phyloP scores from a whole-genome alignment of 2,888 invertebrate species.

The Agrotis ipsilon region DNA sequence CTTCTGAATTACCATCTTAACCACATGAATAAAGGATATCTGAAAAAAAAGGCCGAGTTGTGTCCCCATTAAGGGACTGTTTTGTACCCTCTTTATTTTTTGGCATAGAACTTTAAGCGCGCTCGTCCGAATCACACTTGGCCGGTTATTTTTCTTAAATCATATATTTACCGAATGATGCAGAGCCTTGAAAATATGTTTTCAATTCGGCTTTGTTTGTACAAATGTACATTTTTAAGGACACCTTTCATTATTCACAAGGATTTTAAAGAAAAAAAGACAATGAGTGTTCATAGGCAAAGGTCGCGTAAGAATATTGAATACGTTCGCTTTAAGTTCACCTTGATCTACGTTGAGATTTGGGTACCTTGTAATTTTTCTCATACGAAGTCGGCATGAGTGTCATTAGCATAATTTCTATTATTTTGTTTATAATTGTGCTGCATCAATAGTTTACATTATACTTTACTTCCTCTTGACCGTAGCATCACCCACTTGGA shows the following conservation, averaged over 20 bases:
- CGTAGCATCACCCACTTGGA: background rate
- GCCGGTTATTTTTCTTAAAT: background rate
- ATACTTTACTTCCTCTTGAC: background rate
- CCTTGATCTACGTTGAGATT: conserved; percentile 81
- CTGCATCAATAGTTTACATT: conserved; percentile 2
- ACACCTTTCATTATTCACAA: conserved; percentile 86
- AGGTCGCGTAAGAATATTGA: conserved; percentile 82
- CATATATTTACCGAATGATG: conserved; percentile 9
- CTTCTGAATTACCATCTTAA: background rate
- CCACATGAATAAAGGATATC: background rate
- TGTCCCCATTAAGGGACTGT: background rate
- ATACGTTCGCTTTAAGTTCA: conserved; percentile 77
- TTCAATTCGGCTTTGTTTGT: conserved; percentile 80
- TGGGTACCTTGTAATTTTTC: conserved; percentile 50
- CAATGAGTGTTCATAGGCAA: conserved; percentile 82
- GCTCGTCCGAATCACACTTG: background rate
- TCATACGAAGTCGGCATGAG: conserved; percentile 52
- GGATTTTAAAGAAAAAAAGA: conserved; percentile 84
- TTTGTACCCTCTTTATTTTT: background rate
- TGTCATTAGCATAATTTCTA: conserved; percentile 47
- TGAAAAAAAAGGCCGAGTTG: too few relatives aligned
- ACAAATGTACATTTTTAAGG: conserved; percentile 83
- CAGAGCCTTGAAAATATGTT: conserved; percentile 62
- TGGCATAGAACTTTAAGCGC: background rate
- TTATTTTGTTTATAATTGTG: conserved; percentile 28